phyloP scores from a whole-genome alignment of 2,888 invertebrate genomes.

The Charanyca ferruginea region DNA sequence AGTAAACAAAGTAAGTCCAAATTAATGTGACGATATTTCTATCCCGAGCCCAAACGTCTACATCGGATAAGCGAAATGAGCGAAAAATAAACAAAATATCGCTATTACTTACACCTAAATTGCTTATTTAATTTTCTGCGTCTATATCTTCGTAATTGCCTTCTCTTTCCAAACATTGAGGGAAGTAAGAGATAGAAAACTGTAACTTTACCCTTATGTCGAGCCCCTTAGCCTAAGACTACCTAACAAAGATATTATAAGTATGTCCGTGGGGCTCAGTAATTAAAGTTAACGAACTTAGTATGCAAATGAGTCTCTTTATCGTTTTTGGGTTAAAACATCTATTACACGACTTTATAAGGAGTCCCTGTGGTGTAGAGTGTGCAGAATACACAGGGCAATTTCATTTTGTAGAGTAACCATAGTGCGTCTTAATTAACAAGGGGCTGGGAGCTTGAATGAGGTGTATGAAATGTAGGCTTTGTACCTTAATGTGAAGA shows the following conservation, averaged over 20 bases:
- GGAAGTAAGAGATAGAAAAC: conserved; percentile 24
- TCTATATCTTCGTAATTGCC: conserved; percentile 33
- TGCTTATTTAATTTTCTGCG: conserved; percentile 56
- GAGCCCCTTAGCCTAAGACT: conserved; percentile 57
- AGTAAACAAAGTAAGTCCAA: neutral
- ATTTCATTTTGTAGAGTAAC: conserved; percentile 69
- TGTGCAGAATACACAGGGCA: conserved; percentile 63
- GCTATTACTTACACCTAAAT: conserved; percentile 43
- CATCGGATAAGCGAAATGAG: conserved; percentile 11
- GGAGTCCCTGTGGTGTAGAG: conserved; percentile 69
- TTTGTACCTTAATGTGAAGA: neutral
- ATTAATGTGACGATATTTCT: conserved; percentile 1
- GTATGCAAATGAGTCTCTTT: conserved; percentile 81
- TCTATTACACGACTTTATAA: conserved; percentile 79
- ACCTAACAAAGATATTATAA: conserved; percentile 73
- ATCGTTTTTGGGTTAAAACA: conserved; percentile 82
- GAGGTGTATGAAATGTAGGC: conserved; percentile 16
- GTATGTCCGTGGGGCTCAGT: conserved; percentile 74
- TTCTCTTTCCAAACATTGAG: conserved; percentile 15
- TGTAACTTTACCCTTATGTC: conserved; percentile 48
- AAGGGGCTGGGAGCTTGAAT: conserved; percentile 12
- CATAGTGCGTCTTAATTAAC: conserved; percentile 62
- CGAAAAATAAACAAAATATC: conserved; percentile 57
- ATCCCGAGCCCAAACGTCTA: conserved; percentile 16
- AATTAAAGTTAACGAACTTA: conserved; percentile 82